Percentiles rank a stretch among this genome's conserved stretches.
Conservation (phyloP, 92 coral and sea anemone genomes). For the Pocillopora grandis region DNA sequence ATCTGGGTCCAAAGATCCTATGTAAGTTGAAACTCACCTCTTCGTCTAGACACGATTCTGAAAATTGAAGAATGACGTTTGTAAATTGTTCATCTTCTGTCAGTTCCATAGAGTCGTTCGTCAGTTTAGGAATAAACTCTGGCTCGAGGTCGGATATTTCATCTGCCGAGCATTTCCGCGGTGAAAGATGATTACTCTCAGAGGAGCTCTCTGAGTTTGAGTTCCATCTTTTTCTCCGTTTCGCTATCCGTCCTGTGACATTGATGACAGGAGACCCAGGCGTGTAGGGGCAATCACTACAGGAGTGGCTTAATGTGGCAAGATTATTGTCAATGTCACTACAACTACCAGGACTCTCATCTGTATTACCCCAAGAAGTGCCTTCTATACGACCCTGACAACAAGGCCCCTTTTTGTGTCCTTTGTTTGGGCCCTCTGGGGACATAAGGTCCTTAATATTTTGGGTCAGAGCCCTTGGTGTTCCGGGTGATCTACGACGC, state of each 20-base stretch:
- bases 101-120: conserved; percentile 56
- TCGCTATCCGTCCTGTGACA: conserved; percentile 30
- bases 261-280: conserved; percentile 26
- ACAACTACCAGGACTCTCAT: conserved; percentile 16
- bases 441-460: background rate
- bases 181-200: conserved; percentile 10
- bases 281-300: conserved; percentile 9
- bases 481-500: conserved; percentile 38
- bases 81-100: conserved; percentile 67
- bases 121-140: conserved; percentile 48
- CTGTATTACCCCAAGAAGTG: background rate
- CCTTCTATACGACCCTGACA: background rate
- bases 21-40: conserved; percentile 28
- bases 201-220: conserved; percentile 33
- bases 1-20: background rate
- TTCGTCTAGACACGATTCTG: conserved; percentile 52
- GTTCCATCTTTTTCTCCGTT: conserved; percentile 35
- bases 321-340: conserved; percentile 33
- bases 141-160: conserved; percentile 74
- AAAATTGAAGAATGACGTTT: conserved; percentile 52
- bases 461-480: background rate
- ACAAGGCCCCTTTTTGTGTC: background rate
- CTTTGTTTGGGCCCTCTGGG: background rate
- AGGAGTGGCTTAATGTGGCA: background rate
- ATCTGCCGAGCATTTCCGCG: conserved; percentile 9